Percentiles rank a stretch among this genome's conserved stretches.
These are phyloP conservation scores for Apus apus DNA, from an alignment of 2,113 vertebrate species.

Conservation along the genomic window DNA sequence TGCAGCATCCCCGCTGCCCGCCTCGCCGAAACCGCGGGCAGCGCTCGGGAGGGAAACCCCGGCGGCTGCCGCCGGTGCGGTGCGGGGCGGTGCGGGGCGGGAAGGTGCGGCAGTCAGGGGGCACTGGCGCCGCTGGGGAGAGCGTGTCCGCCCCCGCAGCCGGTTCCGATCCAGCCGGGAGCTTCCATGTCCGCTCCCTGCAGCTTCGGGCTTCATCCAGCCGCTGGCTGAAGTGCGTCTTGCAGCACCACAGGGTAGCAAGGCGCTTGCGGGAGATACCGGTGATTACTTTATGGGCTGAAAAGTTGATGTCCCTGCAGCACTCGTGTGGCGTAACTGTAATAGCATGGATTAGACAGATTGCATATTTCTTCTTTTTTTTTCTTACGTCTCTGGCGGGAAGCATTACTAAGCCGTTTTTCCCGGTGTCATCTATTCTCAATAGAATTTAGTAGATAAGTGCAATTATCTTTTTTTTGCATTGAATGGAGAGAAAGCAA, in stretches of 20 bases:
- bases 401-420: not conserved
- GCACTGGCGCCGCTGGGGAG: not conserved
- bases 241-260: rapidly evolving
- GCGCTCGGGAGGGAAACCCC: not conserved
- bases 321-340: rapidly evolving
- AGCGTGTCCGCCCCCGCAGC: not conserved
- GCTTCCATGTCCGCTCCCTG: not conserved
- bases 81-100: not conserved
- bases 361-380: rapidly evolving
- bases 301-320: rapidly evolving
- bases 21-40: not conserved
- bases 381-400: no score
- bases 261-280: rapidly evolving
- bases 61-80: not conserved
- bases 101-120: rapidly evolving
- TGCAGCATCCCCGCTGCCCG: not conserved
- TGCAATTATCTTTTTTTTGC: not conserved
- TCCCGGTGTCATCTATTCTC: rapidly evolving
- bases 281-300: rapidly evolving
- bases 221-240: not conserved
- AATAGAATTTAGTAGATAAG: not conserved
- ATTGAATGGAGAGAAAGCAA: not conserved
- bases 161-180: rapidly evolving
- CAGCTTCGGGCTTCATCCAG: rapidly evolving
- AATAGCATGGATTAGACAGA: no score